Evolutionary conservation across 2,888 invertebrate genomes (phyloP), one percentile per base, ranked within the genome.

Genomic region (Andrena bucephala): DNA sequence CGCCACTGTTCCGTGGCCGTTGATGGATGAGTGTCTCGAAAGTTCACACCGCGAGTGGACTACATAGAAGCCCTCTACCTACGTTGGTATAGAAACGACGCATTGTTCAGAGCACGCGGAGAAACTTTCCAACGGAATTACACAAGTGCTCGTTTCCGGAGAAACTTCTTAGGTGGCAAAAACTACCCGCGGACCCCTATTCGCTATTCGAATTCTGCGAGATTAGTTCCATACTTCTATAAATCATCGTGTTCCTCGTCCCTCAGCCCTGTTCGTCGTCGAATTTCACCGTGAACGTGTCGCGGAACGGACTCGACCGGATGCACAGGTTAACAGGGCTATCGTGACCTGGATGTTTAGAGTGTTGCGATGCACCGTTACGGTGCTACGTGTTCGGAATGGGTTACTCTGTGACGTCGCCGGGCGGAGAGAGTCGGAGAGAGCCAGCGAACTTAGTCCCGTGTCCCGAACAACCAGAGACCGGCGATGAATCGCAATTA

Each of bases 321-420:
- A 57, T 57, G 85, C 84, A 76, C 81, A 75, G 85, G 85, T 84
- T 87, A 87, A 87, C 87, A 69, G 77, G 67, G 71, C 42, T 71
- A 65, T 69, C 79, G 83, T 87, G 83, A 81, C 83, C 76, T 67
- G 77, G 70, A 85, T 84, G 81, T 80, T 83, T 77, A 77, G 72
- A 48, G 68, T 74, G 69, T 73, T 75, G 70, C 77, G 77, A 76
- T 68, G 59, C 85, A 65, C 72, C 73, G 85, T 87, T 85, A 84
- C 77, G 72, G 48, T 63, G 69, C 57, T 68, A 85, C 87, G 87
- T 84, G 87, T 57, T 36, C 65, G 67, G 85, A 85, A 85, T 87
- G 33, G 27, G 6, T n/a, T 33, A 31, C 16, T 4, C 20, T 10
- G 63, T 63, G 76, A 77, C 77, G 71, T 76, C 77, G 1, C 16